A percentile compares a stretch with the other conserved stretches of the same genome.
Conservation (phyloP, 2,888 invertebrate species). For the Plagiodera versicolora region DNA sequence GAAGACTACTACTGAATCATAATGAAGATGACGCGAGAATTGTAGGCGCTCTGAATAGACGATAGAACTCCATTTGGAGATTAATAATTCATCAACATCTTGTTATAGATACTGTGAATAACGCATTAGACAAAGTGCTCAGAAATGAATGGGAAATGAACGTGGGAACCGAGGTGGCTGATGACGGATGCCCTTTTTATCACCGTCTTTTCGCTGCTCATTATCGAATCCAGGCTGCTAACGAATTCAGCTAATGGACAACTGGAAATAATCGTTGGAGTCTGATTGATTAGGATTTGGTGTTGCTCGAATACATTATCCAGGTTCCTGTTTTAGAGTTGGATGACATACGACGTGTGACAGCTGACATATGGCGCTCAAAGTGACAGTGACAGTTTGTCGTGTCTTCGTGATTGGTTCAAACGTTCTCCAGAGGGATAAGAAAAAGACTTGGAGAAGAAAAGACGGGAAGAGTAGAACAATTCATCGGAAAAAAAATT, state of each 20-base stretch:
- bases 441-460: too few relatives aligned
- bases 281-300: not conserved
- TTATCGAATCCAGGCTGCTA: not conserved
- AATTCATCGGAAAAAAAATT: too few relatives aligned
- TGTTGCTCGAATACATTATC: not conserved
- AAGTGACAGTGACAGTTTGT: too few relatives aligned
- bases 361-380: too few relatives aligned
- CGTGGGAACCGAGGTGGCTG: constrained; percentile 43
- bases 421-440: too few relatives aligned
- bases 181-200: constrained; percentile 27
- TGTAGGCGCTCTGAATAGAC: constrained; percentile 34
- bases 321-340: too few relatives aligned
- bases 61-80: constrained; percentile 44
- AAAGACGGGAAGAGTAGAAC: too few relatives aligned
- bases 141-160: constrained; percentile 51
- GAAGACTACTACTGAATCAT: too few relatives aligned
- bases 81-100: constrained; percentile 52
- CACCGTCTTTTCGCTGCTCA: not conserved
- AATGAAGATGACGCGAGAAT: too few relatives aligned
- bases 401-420: too few relatives aligned
- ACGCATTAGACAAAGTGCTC: constrained; percentile 52
- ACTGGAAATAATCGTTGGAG: not conserved
- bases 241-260: not conserved
- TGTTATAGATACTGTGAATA: constrained; percentile 53
- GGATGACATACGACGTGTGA: too few relatives aligned